Base-by-base conservation (phyloP, 2,888 invertebrate species). In the Drosophila macrospina region DNA sequence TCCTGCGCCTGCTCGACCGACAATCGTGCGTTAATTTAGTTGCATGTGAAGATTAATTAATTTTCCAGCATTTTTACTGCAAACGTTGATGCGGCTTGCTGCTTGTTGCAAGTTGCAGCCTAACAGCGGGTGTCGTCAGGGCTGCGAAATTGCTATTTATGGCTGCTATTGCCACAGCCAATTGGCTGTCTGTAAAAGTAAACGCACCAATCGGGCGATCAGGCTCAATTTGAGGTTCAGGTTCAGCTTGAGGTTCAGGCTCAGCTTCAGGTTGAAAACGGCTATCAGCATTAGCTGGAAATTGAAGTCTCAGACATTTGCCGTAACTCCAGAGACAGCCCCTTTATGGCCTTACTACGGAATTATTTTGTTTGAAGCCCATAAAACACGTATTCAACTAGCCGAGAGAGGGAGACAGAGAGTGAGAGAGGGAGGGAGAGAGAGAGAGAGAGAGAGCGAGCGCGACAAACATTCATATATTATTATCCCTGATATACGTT, bases 41-140 rank as follows among this genome's bases (percentile, higher is more conserved):
- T 86, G 89, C 86, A 89, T 89, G 86, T 70, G 80, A 86, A 83
- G 86, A 86, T 89, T 86, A 86, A 86, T 86, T 89, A 89, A 89
- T 86, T 86, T 74, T 64, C 54, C 82, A 87, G 57, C 83, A 55
- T 89, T 83, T 86, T 88, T 88, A 84, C 85, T 63, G 61, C 76
- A 32, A 30, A 41, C 26, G 47, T 54, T 47, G 64, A 63, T 55
- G 60, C 44, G 24, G 39, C 34, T 20, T 30, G 30, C 16, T 52
- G 41, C 10, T 30, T 45, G 45, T 16, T 42, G 39, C 39, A 13
- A 36, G 37, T 28, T 48, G 48, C 64, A 59, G 55, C 13, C 48
- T 60, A 87, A 65, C 82, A 83, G 83, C 83, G 83, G 83, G 83
- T 89, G 83, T 81, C 89, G 69, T 89, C 83, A 85, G 85, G 65